A percentile compares a stretch with the other conserved stretches of the same genome.
Conservation (phyloP, 2,888 invertebrate genomes). For the Temnothorax ravouxi region DNA sequence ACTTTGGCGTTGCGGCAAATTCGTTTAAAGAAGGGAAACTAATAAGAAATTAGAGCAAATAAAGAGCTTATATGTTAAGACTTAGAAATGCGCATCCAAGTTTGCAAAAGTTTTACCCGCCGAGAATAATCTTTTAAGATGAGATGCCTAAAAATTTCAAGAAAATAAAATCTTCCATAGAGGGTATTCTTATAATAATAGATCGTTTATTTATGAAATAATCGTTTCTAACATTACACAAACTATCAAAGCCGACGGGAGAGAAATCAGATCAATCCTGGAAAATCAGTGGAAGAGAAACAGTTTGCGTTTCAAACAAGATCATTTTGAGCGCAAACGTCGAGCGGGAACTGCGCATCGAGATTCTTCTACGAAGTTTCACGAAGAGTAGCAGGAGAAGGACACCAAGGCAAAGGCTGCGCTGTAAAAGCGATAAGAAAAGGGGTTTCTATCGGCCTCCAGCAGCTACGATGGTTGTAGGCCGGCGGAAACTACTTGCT, state of each 20-base stretch:
- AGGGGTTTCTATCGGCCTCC: constrained; percentile 99
- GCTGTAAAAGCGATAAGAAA: constrained; percentile 79
- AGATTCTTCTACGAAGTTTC: constrained; percentile 32
- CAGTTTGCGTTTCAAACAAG: neutral
- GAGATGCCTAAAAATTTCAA: neutral
- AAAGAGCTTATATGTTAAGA: neutral
- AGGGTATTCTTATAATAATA: neutral
- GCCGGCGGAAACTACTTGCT: constrained; percentile 98
- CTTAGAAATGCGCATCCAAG: constrained; percentile 16
- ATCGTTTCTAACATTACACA: neutral
- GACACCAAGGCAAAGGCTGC: neutral
- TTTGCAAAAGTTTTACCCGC: neutral
- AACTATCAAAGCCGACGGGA: neutral
- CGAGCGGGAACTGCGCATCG: neutral
- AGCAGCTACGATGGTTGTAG: constrained; percentile 93
- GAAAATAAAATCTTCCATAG: neutral
- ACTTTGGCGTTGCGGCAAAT: constrained; percentile 13
- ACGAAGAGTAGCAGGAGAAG: constrained; percentile 24
- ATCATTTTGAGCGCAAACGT: neutral
- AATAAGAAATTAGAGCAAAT: constrained; percentile 2
- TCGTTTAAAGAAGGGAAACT: neutral
- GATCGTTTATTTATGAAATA: neutral
- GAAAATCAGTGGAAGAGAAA: neutral
- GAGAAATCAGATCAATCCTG: neutral
- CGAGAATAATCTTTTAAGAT: neutral